Evolutionary conservation across 64 coral and sea anemone species (phyloP), one percentile per base, ranked within the genome.

Genomic region (Stichodactyla mertensii): DNA sequence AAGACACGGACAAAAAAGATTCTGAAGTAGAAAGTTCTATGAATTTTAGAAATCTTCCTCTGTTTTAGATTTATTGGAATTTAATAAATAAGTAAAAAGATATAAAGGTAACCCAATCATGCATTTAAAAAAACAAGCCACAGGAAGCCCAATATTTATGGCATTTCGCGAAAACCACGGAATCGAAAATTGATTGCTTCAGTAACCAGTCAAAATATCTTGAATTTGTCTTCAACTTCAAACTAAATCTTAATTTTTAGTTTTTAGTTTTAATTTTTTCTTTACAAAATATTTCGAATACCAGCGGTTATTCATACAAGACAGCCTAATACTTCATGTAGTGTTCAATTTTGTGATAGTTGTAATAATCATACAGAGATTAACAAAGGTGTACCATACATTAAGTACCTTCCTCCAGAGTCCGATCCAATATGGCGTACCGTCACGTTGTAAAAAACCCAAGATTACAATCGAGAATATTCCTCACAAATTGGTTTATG

Each of bases 401-500:
- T 66, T 8, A 66, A 66, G 62, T 66, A 53, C 19, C 58, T 54
- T 26, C 52, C 16, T 58, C 10, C 14, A 16, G 16, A 83, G 22
- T 60, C 51, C 5, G 26, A 74, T 97, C 74, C 93, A 98, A 98
- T 24, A 98, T 98, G 96, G 96, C 96, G 93, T 98, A 95, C 88
- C 84, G 92, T 74, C 85, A 98, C 86, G 96, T 98, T 16, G 96
- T 98, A 5, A 94, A 89, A 79, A 92, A 92, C 20, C 96, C 96
- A 0, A 89, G 90, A 83, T 86, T 98, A 22, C 96, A 98, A 92
- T 93, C 96, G 26, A 87, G 96, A 86, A 98, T 98, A 90, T 98
- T 98, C 86, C 90, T 98, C 74, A 90, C 93, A 18, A 94, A 98
- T 82, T 98, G 96, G 96, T 98, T 95, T 81, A 86, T 98, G 87